Base-by-base conservation (phyloP, 2,888 invertebrate genomes). In the Tinea pellionella region DNA sequence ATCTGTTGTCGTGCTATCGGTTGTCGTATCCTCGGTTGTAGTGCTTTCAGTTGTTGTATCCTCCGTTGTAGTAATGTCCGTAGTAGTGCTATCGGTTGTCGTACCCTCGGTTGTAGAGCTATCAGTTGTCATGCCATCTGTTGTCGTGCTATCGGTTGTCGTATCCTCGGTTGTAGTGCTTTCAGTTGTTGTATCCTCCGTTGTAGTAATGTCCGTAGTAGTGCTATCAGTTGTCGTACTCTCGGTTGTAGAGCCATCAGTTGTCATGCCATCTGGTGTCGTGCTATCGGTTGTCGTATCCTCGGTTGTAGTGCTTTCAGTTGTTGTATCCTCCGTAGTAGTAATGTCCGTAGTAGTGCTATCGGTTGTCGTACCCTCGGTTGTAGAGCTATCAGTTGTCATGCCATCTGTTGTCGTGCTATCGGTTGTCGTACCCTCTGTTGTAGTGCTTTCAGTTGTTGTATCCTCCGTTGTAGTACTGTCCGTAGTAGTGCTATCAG, bases 161-260 rank as follows among this genome's bases (percentile, higher is more conserved):
- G 51, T 6, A 30, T 57, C 60, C 6, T 62, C 59, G 16, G 58
- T 61, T 41, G 63, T 60, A 7, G 60, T 61, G n/a, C 29, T 19
- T 11, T 19, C 13, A n/a, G n/a, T n/a, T 15, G 56, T 18, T 29
- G 29, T 32, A 9, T 11, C 29, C 3, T 19, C 29, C n/a, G 56
- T 30, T 56, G 30, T 29, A 3, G n/a, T 29, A 51, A 3, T 51
- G 3, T 51, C 51, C 16, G 51, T 51, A n/a, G n/a, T n/a, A 13
- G 7, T 9, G 13, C 13, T 32, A 29, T 19, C n/a, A 13, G 56
- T 51, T 4, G 51, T 51, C 6, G 42, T 42, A 13, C 42, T 53
- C 4, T 56, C 15, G 7, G 19, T 30, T 56, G 56, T 19, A 30
- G n/a, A n/a, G n/a, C 18, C 29, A 8, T 19, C 19, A 29, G 13